Conservation (phyloP, 2,113 vertebrate species). For the Anser brachyrhynchus region DNA sequence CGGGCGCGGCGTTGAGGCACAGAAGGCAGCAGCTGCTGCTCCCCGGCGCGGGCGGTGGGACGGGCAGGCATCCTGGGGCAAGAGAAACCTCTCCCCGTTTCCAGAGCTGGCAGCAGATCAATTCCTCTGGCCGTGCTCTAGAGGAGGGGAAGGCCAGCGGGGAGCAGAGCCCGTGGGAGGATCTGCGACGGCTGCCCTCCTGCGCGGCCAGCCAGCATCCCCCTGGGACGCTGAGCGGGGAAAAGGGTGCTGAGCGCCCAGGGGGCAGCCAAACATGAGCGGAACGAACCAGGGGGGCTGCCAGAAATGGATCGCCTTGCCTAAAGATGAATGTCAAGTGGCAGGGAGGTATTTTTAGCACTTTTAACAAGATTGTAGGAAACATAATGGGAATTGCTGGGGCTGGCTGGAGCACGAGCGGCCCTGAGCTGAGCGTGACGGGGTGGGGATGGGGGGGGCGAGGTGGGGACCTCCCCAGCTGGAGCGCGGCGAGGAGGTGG, state of each 20-base stretch:
- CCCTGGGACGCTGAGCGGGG: rapidly evolving
- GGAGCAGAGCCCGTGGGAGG: background rate
- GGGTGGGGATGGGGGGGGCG: background rate
- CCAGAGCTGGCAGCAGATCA: background rate
- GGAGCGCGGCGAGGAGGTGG: background rate
- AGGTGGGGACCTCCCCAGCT: background rate
- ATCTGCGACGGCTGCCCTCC: too few relatives aligned
- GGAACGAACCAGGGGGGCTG: rapidly evolving
- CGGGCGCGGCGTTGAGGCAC: background rate
- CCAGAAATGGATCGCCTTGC: background rate
- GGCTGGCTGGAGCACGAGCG: background rate
- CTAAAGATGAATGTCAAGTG: background rate
- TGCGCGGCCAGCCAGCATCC: too few relatives aligned
- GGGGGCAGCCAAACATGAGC: background rate
- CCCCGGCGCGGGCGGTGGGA: background rate
- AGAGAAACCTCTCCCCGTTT: background rate
- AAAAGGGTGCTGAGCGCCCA: background rate
- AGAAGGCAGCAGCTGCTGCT: background rate
- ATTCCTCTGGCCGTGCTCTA: background rate
- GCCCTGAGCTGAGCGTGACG: rapidly evolving
- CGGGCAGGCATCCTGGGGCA: background rate
- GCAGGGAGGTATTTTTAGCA: background rate
- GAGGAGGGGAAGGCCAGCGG: too few relatives aligned
- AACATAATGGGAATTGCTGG: background rate
- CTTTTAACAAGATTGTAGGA: background rate